Percentiles rank a stretch among this genome's conserved stretches.
phyloP scores from a whole-genome alignment of 2,113 vertebrate species.

The Vidua chalybeata region DNA sequence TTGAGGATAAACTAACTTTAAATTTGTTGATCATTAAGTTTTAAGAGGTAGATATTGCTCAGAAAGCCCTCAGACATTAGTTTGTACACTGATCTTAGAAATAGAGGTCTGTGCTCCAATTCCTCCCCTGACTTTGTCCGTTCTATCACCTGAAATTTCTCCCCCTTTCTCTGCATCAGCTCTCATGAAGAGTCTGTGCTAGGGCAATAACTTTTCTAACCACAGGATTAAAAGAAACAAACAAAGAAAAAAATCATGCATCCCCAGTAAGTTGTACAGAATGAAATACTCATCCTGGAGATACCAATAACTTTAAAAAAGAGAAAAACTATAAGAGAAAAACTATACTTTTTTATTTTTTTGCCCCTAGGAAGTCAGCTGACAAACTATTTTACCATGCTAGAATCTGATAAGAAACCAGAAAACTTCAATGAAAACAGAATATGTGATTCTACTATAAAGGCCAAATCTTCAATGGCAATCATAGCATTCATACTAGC shows the following conservation, averaged over 20 bases:
- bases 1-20: neutral
- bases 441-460: neutral
- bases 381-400: neutral
- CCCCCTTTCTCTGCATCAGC: neutral
- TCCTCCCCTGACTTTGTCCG: neutral
- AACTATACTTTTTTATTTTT: neutral
- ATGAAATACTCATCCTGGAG: neutral
- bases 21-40: neutral
- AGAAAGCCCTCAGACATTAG: neutral
- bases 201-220: neutral
- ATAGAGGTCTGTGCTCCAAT: neutral
- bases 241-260: rapidly evolving
- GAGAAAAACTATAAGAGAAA: neutral
- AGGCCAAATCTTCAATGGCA: neutral
- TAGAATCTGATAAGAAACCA: neutral
- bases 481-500: neutral
- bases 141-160: neutral
- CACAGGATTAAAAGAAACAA: neutral
- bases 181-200: neutral
- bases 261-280: neutral
- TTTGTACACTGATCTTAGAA: neutral
- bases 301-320: neutral
- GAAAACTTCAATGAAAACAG: neutral
- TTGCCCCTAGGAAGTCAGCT: neutral
- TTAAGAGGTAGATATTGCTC: neutral